Evolutionary conservation across 2,797 vertebrate species (phyloP).

Genomic region (Ptychobarbus kaznakovi): DNA sequence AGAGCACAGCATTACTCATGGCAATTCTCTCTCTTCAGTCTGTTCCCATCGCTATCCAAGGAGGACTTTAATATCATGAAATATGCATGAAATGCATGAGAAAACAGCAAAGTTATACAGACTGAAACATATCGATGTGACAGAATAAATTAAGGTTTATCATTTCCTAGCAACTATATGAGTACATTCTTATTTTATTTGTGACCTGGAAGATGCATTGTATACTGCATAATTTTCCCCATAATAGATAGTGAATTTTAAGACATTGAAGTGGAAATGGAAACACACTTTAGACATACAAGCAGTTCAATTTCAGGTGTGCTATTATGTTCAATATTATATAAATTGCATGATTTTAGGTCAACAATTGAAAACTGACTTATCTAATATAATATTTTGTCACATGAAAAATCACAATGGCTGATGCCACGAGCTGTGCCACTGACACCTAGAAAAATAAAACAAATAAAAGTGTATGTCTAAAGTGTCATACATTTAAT

Average conservation of each 20-base stretch:
- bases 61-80: conserved; percentile 46
- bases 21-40: conserved; percentile 13
- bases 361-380: neutral
- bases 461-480: neutral
- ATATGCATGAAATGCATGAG: conserved; percentile 53
- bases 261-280: neutral
- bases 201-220: neutral
- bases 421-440: neutral
- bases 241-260: conserved; percentile 5
- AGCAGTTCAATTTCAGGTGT: neutral
- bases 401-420: neutral
- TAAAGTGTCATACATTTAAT: neutral
- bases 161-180: conserved; percentile 10
- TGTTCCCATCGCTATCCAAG: conserved; percentile 8
- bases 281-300: neutral
- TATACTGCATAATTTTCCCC: neutral
- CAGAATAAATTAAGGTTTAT: conserved; percentile 37
- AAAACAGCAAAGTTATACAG: conserved; percentile 26
- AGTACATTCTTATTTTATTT: conserved; percentile 6
- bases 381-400: neutral
- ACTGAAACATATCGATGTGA: conserved; percentile 23
- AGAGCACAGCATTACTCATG: conserved; percentile 9
- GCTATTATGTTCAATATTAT: neutral
- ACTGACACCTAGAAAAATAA: neutral
- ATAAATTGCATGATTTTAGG: neutral